Conservation (phyloP, 2,888 invertebrate genomes). For the Cotesia congregata region DNA sequence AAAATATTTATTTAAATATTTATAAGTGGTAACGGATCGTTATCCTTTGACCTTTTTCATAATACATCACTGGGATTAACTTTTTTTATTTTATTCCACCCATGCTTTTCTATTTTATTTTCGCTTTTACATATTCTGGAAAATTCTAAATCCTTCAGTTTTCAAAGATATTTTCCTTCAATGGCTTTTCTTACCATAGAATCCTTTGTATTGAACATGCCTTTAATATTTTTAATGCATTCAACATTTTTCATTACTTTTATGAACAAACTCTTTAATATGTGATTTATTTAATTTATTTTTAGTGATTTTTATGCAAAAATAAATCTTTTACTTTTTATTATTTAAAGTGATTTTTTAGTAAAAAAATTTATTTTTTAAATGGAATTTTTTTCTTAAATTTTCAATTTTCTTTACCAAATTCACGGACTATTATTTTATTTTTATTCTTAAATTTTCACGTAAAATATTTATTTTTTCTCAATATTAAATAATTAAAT, state of each 20-base stretch:
- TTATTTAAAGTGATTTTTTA: too few species aligned
- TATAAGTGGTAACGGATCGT: not conserved
- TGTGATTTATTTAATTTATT: too few species aligned
- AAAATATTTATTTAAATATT: constrained; percentile 11
- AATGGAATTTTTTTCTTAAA: too few species aligned
- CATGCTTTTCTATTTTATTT: not conserved
- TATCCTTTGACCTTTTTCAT: not conserved
- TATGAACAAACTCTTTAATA: too few species aligned
- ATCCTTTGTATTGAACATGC: not conserved
- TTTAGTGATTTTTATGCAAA: too few species aligned
- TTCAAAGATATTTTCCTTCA: not conserved
- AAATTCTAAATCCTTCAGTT: not conserved
- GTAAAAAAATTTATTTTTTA: too few species aligned
- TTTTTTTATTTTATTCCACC: not conserved
- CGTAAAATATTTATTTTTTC: too few species aligned
- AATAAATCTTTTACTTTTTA: too few species aligned
- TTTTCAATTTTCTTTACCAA: too few species aligned
- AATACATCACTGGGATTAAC: not conserved
- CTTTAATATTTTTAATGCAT: not conserved
- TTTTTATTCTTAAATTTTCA: too few species aligned
- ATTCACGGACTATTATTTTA: too few species aligned
- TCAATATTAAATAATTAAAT: too few species aligned
- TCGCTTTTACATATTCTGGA: not conserved
- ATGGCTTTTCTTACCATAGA: not conserved
- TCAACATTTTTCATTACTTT: not conserved